These are phyloP conservation scores for Amphipoea lucens DNA, from an alignment of 2,888 invertebrate genomes.

Conservation along the genomic window DNA sequence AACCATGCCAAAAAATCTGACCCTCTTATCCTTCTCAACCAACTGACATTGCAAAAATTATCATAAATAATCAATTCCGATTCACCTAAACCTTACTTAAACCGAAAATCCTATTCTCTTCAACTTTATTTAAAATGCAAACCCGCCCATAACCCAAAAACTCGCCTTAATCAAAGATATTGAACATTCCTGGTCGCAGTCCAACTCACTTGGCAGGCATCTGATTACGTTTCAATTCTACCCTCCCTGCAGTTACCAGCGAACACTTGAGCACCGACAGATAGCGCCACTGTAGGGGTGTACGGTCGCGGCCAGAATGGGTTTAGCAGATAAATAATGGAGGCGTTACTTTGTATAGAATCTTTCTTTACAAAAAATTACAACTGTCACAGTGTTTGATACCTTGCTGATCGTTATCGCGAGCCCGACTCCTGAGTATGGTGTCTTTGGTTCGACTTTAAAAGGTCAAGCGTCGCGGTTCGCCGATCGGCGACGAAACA, in stretches of 20 bases:
- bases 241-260: conserved; percentile 25
- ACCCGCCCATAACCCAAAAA: conserved; percentile 5
- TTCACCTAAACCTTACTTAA: conserved; percentile 31
- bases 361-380: too few species aligned
- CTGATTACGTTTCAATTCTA: conserved; percentile 65
- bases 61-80: conserved; percentile 8
- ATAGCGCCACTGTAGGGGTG: conserved; percentile 24
- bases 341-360: background rate
- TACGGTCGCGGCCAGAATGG: conserved; percentile 33
- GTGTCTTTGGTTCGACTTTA: too few species aligned
- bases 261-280: conserved; percentile 29
- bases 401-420: too few species aligned
- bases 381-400: too few species aligned
- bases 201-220: conserved; percentile 60
- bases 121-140: conserved; percentile 39
- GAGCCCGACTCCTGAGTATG: too few species aligned
- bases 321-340: background rate
- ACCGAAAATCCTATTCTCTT: conserved; percentile 17
- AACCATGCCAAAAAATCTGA: background rate
- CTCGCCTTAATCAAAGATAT: conserved; percentile 50
- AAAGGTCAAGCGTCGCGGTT: too few species aligned
- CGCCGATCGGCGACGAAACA: too few species aligned
- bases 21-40: background rate
- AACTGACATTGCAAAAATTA: background rate
- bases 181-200: conserved; percentile 56